Base-by-base conservation (phyloP, 37 sponge, comb jelly and placozoan genomes). In the Ephydatia muelleri region DNA sequence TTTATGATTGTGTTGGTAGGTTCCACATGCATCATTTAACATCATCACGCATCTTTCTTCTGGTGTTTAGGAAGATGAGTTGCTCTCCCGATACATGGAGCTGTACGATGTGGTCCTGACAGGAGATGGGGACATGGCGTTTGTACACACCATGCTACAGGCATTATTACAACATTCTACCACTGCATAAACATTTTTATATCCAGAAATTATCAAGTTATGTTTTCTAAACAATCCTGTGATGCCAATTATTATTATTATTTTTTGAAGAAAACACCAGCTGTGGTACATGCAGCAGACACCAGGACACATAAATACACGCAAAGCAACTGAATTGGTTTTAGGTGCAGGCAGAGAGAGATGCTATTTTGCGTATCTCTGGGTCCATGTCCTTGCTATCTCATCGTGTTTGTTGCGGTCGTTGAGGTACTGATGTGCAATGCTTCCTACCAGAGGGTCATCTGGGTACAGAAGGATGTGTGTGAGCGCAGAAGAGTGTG, bases 401-500 rank as follows among this genome's bases (percentile, higher is more conserved):
- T 89, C 70, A 72, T 96, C 96, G 65, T 96, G 96, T 75, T 88
- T 91, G 19, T 76, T 47, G 38, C 89, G 64, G 19, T 96, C 86
- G 47, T 65, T 93, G 76, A 85, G 47, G 66, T 80, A 96, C 85
- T 96, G 93, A 30, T 69, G 77, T 70, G 96, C 96, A 71, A 96
- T 96, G 75, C 88, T 93, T 2, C 91, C 96, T 3, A 96, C 96
- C 36, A 96, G 87, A 0, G 96, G 96, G 67, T 96, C 96, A 65
- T 85, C 92, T 88, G 72, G 12, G 70, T 8, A 9, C 5, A 30
- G 70, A 9, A 30, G 70, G 11, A 69, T 27, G 70, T 31, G 70
- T 31, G 70, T 12, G 5, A 69, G 70, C 5, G 33, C 0, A 14
- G 29, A 72, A 16, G 47, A 36, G 49, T 38, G 28, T 36, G 48